Conservation (phyloP, 2,797 vertebrate genomes). For the Epinephelus awoara region DNA sequence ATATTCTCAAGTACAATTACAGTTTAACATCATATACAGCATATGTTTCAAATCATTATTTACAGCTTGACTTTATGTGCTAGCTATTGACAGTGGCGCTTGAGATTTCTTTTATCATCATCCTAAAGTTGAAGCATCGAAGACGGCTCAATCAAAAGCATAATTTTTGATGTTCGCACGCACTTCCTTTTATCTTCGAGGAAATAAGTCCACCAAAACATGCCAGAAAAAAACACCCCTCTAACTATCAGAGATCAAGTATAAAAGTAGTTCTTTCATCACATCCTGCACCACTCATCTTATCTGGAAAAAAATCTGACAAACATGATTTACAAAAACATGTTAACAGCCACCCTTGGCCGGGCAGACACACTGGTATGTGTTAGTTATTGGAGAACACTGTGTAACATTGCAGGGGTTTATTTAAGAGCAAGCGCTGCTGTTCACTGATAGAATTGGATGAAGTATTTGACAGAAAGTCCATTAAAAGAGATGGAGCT, state of each 20-base stretch:
- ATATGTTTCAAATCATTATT: not conserved
- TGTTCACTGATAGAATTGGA: conserved; percentile 83
- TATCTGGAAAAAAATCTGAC: conserved; percentile 32
- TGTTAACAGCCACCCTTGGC: conserved; percentile 38
- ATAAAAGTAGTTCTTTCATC: conserved; percentile 32
- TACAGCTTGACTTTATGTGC: not conserved
- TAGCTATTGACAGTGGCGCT: not conserved
- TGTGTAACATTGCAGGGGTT: conserved; percentile 71
- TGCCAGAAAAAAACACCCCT: not conserved
- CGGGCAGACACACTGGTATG: conserved; percentile 13
- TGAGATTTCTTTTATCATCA: conserved; percentile 6
- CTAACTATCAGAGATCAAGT: not conserved
- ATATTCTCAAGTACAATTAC: not conserved
- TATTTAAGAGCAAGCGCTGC: conserved; percentile 80
- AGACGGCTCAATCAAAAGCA: conserved; percentile 39
- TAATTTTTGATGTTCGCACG: conserved; percentile 25
- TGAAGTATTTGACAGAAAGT: conserved; percentile 86
- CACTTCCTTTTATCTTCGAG: conserved; percentile 22
- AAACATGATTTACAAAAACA: conserved; percentile 66
- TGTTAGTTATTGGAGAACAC: conserved; percentile 65
- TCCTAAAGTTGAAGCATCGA: conserved; percentile 3
- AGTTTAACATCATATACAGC: not conserved
- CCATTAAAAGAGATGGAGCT: conserved; percentile 86
- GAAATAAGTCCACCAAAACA: conserved; percentile 39
- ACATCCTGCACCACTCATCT: conserved; percentile 10